These are phyloP conservation scores for Xenopus petersii DNA, from an alignment of 2,797 vertebrate species.

Conservation along the genomic window DNA sequence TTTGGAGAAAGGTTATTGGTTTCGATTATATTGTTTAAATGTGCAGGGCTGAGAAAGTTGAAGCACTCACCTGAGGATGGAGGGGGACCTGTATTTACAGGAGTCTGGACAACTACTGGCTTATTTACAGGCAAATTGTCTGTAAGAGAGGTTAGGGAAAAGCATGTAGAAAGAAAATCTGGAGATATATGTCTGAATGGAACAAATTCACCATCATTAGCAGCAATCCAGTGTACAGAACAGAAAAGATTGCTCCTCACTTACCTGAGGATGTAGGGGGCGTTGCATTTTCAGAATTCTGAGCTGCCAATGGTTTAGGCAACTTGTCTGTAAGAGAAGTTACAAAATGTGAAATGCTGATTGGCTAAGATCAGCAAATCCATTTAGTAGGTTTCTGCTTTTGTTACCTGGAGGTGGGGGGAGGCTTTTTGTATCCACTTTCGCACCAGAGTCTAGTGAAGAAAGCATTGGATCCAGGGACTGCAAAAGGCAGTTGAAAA, in stretches of 20 bases:
- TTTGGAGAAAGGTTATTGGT: too few species aligned
- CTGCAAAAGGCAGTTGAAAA: slow-evolving; percentile 47
- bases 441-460: slow-evolving; percentile 68
- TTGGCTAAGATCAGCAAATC: not conserved
- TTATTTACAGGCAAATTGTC: slow-evolving; percentile 52
- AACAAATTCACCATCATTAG: too few species aligned
- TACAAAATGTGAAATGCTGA: not conserved
- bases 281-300: not conserved
- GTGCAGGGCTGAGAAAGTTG: not conserved
- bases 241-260: too few species aligned
- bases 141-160: slow-evolving; percentile 25
- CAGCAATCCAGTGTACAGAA: too few species aligned
- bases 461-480: slow-evolving; percentile 69
- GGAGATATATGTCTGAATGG: too few species aligned
- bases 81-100: slow-evolving; percentile 4
- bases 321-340: not conserved
- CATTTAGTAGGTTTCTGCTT: not conserved
- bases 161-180: not conserved
- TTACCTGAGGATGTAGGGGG: not conserved
- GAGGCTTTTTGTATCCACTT: slow-evolving; percentile 68
- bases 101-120: slow-evolving; percentile 36
- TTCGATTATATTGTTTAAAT: too few species aligned
- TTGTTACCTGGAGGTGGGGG: slow-evolving; percentile 78
- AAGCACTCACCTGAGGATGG: slow-evolving; percentile 8
- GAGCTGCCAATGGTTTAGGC: not conserved